These are phyloP conservation scores for Engystomops pustulosus DNA, from an alignment of 2,113 vertebrate species.

Conservation along the genomic window DNA sequence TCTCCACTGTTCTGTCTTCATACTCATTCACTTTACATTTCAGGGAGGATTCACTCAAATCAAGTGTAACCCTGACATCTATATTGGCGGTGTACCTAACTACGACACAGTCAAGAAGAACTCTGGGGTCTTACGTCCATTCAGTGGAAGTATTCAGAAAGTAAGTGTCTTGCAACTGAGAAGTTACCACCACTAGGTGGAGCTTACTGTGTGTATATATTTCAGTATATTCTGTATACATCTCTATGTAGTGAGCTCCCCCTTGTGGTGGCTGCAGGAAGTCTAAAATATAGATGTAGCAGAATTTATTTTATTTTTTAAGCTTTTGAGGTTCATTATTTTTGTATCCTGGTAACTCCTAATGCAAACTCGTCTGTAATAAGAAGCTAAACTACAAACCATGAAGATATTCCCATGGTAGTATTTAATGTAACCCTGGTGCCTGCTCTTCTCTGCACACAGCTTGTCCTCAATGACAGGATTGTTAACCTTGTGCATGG, in stretches of 20 bases:
- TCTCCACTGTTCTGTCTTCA: neutral
- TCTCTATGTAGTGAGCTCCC: neutral
- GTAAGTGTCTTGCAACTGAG: conserved; percentile 67
- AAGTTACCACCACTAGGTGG: neutral
- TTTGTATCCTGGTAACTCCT: too few species aligned
- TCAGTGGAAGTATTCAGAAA: conserved; percentile 93
- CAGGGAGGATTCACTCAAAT: conserved; percentile 98
- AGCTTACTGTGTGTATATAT: neutral
- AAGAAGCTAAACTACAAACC: neutral
- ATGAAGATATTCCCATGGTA: neutral
- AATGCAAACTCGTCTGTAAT: too few species aligned
- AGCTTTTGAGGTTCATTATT: too few species aligned
- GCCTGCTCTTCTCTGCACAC: conserved; percentile 29
- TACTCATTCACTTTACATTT: neutral
- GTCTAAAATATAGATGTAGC: too few species aligned
- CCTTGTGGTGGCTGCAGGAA: neutral
- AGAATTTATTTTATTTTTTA: too few species aligned
- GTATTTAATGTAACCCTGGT: neutral
- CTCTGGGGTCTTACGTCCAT: conserved; percentile 80
- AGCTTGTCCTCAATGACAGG: conserved; percentile 90
- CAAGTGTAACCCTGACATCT: conserved; percentile 91
- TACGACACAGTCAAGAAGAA: conserved; percentile 87
- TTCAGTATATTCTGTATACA: neutral
- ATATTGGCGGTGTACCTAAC: conserved; percentile 87
- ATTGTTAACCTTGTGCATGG: conserved; percentile 78